Conservation (phyloP, 2,888 invertebrate genomes). For the Melieria omissa region DNA sequence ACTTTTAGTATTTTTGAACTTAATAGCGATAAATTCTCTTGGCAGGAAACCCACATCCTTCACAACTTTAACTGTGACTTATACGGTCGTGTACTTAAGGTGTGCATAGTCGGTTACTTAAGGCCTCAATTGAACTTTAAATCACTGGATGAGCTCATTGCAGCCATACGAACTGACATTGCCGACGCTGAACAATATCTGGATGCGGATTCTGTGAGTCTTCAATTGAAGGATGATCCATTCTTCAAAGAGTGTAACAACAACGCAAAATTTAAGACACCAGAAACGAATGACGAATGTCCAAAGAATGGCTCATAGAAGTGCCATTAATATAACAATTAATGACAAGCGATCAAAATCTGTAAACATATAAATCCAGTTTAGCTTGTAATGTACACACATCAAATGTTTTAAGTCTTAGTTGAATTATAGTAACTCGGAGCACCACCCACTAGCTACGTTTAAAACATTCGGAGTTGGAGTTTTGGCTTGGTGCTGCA, state of each 20-base stretch:
- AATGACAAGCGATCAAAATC: too few relatives aligned
- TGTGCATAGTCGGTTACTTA: conserved; percentile 84
- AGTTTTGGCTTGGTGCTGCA: too few relatives aligned
- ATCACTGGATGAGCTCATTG: conserved; percentile 79
- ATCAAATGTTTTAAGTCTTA: too few relatives aligned
- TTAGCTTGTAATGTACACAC: too few relatives aligned
- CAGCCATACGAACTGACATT: conserved; percentile 84
- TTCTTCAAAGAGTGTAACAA: conserved; percentile 67
- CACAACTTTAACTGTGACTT: conserved; percentile 86
- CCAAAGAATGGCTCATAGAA: too few relatives aligned
- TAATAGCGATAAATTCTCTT: conserved; percentile 42
- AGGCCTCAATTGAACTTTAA: conserved; percentile 85
- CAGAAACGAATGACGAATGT: too few relatives aligned
- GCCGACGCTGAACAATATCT: conserved; percentile 73
- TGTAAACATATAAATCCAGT: too few relatives aligned
- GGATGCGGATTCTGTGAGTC: conserved; percentile 69
- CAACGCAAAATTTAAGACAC: not conserved
- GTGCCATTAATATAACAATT: too few relatives aligned
- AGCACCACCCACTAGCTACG: too few relatives aligned
- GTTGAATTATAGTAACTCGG: too few relatives aligned
- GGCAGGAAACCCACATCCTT: conserved; percentile 91
- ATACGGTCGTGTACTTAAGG: conserved; percentile 83
- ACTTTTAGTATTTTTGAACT: too few relatives aligned
- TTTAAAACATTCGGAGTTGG: too few relatives aligned
- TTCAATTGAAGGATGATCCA: conserved; percentile 68